A percentile compares a stretch with the other conserved stretches of the same genome.
Conservation (phyloP, 2,888 invertebrate species). For the Tortricodes alternella region DNA sequence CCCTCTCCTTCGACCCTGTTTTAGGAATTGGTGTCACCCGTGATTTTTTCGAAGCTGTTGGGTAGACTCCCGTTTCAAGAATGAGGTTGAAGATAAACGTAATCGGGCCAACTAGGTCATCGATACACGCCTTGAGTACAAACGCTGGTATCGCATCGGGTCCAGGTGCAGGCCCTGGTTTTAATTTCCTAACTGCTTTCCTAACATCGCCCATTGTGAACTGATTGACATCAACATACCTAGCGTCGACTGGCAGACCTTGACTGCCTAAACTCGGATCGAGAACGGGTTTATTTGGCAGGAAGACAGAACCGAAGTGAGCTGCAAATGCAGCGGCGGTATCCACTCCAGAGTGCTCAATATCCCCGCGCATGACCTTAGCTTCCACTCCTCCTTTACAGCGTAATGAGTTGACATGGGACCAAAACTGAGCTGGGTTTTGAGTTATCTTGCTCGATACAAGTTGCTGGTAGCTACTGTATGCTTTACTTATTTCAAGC, state of each 20-base stretch:
- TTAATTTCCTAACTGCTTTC: background rate
- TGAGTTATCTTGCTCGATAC: background rate
- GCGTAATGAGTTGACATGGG: background rate
- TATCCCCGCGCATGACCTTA: no score
- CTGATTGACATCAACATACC: background rate
- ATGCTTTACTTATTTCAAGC: background rate
- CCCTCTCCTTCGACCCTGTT: no score
- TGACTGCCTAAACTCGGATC: no score
- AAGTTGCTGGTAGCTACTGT: background rate
- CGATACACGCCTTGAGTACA: background rate
- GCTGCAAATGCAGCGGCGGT: no score
- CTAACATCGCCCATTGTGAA: background rate
- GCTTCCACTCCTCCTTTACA: no score
- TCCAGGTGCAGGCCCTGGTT: background rate
- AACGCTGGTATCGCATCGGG: background rate
- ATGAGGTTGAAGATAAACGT: background rate
- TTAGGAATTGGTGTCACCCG: no score
- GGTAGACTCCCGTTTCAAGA: background rate
- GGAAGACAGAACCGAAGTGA: no score
- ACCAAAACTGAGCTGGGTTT: background rate
- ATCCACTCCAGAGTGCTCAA: no score
- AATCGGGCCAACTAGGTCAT: background rate
- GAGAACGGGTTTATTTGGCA: no score
- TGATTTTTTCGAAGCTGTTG: no score
- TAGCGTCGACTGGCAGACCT: background rate